Base-by-base conservation (phyloP, 2,888 invertebrate genomes). In the Eugnorisma glareosa region DNA sequence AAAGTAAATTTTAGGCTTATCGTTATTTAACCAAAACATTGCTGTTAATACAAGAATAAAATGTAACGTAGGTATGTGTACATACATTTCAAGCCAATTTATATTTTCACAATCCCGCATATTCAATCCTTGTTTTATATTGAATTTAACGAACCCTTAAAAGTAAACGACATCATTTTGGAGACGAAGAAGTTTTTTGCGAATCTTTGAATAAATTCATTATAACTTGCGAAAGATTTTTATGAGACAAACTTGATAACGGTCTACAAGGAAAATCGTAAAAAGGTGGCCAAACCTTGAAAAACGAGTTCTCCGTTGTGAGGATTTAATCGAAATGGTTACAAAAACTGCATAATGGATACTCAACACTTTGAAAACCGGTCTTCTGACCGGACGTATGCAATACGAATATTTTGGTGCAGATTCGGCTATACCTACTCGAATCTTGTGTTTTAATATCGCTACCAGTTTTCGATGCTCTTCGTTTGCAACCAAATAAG, bases 191-290 rank as follows among this genome's bases (percentile, higher is more conserved):
- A 82, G 54, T 79, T 85, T 78, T 78, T 37, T n/a, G 48, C 48
- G 54, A 67, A 72, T 72, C 48, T 69, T 67, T 59, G 75, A 71
- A 75, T 72, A 72, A 76, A 79, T 76, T 85, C 51, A 74, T 82
- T 77, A 76, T 64, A 64, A 84, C 61, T 77, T 79, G 40, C 66
- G 35, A 61, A 83, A 75, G 63, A 59, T 77, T 69, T 84, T 76
- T 82, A 70, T 64, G 43, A 43, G 48, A 31, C 15, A 57, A 74
- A 72, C 71, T 79, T 76, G 31, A 35, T 67, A 66, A 63, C 73
- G 21, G 48, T 45, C 37, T 35, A 67, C 40, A 48, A 72, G 81
- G 67, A 80, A 83, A 80, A 67, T 18, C 59, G 59, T 68, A 59
- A 79, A 66, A 57, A 31, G 28, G 11, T 28, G 37, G 63, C 35